These are phyloP conservation scores for Greenwoodochromis staneri DNA, from an alignment of 2,113 vertebrate species.

Conservation along the genomic window DNA sequence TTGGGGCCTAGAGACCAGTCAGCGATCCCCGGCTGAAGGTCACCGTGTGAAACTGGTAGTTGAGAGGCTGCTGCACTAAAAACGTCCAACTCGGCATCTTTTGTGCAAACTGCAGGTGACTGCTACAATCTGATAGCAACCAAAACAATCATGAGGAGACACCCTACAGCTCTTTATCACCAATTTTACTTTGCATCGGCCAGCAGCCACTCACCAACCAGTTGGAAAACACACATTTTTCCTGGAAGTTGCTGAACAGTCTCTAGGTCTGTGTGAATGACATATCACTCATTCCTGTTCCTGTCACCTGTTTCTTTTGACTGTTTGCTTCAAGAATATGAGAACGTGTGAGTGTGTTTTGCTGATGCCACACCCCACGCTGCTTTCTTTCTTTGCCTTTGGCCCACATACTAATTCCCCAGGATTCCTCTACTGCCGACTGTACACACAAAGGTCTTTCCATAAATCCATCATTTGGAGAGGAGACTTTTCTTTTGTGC, in stretches of 20 bases:
- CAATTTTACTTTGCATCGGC: neutral
- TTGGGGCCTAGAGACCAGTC: neutral
- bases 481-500: conserved; percentile 22
- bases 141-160: neutral
- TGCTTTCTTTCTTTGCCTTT: neutral
- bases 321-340: neutral
- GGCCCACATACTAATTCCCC: neutral
- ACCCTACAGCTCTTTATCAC: neutral
- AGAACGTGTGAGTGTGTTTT: neutral
- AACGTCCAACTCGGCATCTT: rapidly evolving
- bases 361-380: neutral
- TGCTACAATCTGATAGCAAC: neutral
- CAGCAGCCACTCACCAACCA: neutral
- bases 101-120: neutral
- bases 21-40: neutral
- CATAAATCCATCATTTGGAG: conserved; percentile 30
- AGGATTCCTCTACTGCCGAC: neutral
- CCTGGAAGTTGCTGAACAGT: neutral
- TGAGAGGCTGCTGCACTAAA: neutral
- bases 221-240: neutral
- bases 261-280: neutral
- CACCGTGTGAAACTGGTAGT: neutral
- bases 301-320: neutral
- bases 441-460: neutral
- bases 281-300: neutral